Conservation (phyloP, 2,797 vertebrate species). For the Simalia tracyae region DNA sequence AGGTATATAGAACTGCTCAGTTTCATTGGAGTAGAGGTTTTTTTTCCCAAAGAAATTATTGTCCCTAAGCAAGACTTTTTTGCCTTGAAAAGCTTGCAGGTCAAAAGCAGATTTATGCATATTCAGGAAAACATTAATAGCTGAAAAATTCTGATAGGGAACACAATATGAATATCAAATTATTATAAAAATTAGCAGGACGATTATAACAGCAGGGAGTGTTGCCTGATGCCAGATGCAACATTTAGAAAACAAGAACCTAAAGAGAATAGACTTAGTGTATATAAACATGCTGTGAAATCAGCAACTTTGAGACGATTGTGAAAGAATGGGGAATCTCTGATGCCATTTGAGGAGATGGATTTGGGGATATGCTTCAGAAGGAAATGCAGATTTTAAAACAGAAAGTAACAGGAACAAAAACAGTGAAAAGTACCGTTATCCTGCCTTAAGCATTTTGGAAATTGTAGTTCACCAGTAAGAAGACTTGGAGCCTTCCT, state of each 20-base stretch:
- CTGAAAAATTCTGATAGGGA: not conserved
- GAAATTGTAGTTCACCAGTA: constrained; percentile 33
- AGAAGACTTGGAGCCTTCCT: constrained; percentile 16
- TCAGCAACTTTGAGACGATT: not conserved
- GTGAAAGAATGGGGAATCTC: constrained; percentile 3
- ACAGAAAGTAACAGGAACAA: constrained; percentile 34
- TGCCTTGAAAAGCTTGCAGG: not conserved
- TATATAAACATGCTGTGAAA: not conserved
- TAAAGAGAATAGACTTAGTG: not conserved
- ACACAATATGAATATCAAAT: not conserved
- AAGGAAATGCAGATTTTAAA: constrained; percentile 26
- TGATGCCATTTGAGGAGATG: not conserved
- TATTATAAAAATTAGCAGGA: not conserved
- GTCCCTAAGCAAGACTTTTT: not conserved
- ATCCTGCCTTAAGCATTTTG: constrained; percentile 14
- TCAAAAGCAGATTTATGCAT: not conserved
- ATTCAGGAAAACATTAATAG: not conserved
- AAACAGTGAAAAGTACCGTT: not conserved
- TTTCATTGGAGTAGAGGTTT: too few species aligned
- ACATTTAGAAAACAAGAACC: constrained; percentile 28
- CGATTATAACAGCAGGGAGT: not conserved
- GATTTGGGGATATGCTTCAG: not conserved
- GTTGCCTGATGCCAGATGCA: constrained; percentile 3
- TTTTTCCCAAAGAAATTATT: not conserved
- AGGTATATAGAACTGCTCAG: not conserved